Percentiles rank a stretch among this genome's conserved stretches.
Evolutionary conservation across 2,888 invertebrate species (phyloP).

Genomic region (Stenotaenia linearis): DNA sequence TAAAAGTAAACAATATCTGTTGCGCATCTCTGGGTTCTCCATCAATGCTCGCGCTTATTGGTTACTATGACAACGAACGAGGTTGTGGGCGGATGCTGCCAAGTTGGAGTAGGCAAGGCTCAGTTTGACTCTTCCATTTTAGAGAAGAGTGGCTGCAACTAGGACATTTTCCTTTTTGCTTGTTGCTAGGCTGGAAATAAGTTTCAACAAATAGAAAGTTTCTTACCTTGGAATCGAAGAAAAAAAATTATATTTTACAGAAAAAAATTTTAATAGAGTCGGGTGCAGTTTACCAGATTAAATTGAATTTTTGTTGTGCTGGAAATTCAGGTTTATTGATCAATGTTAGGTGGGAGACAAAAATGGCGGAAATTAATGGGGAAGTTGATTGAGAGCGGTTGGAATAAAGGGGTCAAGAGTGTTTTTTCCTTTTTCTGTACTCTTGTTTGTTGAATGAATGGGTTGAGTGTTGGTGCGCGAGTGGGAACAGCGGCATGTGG

Average conservation of each 20-base stretch:
- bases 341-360: background rate
- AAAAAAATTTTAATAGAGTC: background rate
- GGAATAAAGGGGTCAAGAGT: background rate
- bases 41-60: background rate
- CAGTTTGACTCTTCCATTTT: background rate
- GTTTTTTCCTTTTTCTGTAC: background rate
- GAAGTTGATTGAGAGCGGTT: background rate
- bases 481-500: background rate
- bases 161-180: background rate
- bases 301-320: background rate
- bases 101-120: conserved; percentile 17
- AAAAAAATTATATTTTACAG: background rate
- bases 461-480: background rate
- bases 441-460: background rate
- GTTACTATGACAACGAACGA: conserved; percentile 17
- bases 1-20: background rate
- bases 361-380: background rate
- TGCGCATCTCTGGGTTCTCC: background rate
- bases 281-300: background rate
- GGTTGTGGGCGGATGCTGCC: conserved; percentile 19
- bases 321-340: background rate
- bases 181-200: background rate
- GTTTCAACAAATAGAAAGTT: background rate
- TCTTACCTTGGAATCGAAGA: too few species aligned
- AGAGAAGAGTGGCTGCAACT: background rate